phyloP scores from a whole-genome alignment of 2,797 vertebrate genomes.

The Potorous gilbertii region DNA sequence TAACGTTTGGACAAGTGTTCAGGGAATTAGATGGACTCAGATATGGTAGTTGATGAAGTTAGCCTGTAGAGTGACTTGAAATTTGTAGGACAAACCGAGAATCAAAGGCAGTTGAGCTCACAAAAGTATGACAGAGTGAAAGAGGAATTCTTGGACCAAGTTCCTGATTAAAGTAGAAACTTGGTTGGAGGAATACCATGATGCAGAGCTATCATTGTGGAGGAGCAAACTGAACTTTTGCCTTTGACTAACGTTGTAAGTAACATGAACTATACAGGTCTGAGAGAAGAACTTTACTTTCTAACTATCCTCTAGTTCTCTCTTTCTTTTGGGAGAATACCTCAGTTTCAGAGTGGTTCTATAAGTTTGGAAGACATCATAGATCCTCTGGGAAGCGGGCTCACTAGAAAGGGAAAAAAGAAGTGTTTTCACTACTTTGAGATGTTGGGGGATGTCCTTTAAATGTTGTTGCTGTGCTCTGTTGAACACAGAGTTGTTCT shows the following conservation, averaged over 20 bases:
- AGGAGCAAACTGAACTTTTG: neutral
- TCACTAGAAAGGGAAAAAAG: neutral
- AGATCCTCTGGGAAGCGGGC: neutral
- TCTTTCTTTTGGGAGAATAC: neutral
- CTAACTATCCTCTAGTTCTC: neutral
- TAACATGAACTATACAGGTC: neutral
- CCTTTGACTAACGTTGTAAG: neutral
- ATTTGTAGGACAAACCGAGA: too few species aligned
- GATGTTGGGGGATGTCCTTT: neutral
- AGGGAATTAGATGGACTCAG: neutral
- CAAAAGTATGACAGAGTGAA: neutral
- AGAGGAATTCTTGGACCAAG: neutral
- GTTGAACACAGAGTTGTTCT: too few species aligned
- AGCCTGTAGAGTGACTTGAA: neutral
- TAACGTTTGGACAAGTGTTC: neutral
- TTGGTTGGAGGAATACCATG: neutral
- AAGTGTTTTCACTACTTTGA: neutral
- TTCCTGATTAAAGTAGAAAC: neutral
- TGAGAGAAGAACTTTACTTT: neutral
- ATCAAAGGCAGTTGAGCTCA: too few species aligned
- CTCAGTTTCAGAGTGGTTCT: neutral
- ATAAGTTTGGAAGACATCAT: neutral
- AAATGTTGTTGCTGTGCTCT: neutral
- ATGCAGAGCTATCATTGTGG: neutral
- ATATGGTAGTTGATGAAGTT: neutral